A percentile compares a stretch with the other conserved stretches of the same genome.
phyloP scores from a whole-genome alignment of 2,113 vertebrate genomes.

The Calypte anna region DNA sequence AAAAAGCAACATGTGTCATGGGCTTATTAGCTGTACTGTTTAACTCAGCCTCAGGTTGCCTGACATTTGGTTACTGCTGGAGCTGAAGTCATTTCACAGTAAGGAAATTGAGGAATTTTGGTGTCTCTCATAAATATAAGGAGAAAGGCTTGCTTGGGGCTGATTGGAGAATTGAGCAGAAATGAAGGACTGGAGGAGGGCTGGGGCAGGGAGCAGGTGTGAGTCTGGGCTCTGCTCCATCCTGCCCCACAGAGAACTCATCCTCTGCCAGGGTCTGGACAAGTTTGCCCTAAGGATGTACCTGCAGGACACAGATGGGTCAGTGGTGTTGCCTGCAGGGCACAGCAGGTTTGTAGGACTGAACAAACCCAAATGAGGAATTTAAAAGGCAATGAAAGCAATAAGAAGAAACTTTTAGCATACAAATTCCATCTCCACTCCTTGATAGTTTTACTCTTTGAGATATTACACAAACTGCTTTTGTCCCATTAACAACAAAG shows the following conservation, averaged over 20 bases:
- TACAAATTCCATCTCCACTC: constrained; percentile 39
- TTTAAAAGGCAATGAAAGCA: neutral
- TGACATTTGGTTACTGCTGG: neutral
- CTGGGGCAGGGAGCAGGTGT: rapidly evolving
- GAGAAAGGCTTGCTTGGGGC: neutral
- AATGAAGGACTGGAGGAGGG: rapidly evolving
- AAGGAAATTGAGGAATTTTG: neutral
- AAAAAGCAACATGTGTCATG: neutral
- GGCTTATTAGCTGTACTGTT: neutral
- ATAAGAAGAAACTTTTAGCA: neutral
- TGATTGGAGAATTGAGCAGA: neutral
- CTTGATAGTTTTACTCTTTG: neutral
- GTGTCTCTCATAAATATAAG: neutral
- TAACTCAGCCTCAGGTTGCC: neutral
- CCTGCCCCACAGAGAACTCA: neutral
- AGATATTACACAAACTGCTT: constrained; percentile 23
- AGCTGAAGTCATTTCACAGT: neutral
- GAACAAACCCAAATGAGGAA: neutral
- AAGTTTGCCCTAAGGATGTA: neutral
- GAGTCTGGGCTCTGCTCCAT: rapidly evolving
- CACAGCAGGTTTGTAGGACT: neutral
- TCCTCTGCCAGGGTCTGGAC: rapidly evolving
- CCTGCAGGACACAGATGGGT: neutral
- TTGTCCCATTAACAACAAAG: constrained; percentile 49
- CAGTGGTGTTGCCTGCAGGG: neutral